Evolutionary conservation across 2,113 vertebrate species (phyloP).

Genomic region (Octodon degus): DNA sequence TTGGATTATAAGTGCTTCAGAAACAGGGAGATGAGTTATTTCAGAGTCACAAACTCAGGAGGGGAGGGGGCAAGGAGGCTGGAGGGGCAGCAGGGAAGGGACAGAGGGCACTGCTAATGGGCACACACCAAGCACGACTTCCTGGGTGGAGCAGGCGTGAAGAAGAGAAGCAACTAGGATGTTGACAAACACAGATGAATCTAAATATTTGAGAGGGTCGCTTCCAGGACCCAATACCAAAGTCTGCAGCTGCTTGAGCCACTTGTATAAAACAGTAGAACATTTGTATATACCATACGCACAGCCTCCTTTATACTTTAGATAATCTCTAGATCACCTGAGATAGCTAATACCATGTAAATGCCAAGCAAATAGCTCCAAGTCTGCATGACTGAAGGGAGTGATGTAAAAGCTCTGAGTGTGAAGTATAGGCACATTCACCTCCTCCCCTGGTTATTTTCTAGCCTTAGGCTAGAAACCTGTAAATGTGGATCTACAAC

Average conservation of each 20-base stretch:
- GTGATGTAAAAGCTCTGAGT: background rate
- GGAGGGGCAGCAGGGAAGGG: background rate
- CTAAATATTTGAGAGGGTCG: too few species aligned
- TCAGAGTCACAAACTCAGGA: constrained; percentile 40
- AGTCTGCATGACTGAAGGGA: background rate
- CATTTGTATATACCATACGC: background rate
- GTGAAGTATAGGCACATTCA: background rate
- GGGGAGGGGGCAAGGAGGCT: background rate
- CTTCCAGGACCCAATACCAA: background rate
- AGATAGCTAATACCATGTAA: background rate
- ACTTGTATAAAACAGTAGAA: background rate
- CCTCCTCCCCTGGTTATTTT: background rate
- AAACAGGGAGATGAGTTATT: constrained; percentile 69
- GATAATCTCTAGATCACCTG: background rate
- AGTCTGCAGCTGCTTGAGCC: background rate
- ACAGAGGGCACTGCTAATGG: rapidly evolving
- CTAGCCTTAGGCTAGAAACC: too few species aligned
- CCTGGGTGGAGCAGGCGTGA: rapidly evolving
- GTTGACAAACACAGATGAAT: background rate
- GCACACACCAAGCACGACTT: background rate
- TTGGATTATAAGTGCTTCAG: constrained; percentile 82
- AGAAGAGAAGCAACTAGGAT: rapidly evolving
- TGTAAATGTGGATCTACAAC: too few species aligned
- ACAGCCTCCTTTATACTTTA: background rate
- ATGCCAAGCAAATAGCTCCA: background rate